phyloP scores from a whole-genome alignment of 2,113 vertebrate species.

The Leptocoma aspasia region DNA sequence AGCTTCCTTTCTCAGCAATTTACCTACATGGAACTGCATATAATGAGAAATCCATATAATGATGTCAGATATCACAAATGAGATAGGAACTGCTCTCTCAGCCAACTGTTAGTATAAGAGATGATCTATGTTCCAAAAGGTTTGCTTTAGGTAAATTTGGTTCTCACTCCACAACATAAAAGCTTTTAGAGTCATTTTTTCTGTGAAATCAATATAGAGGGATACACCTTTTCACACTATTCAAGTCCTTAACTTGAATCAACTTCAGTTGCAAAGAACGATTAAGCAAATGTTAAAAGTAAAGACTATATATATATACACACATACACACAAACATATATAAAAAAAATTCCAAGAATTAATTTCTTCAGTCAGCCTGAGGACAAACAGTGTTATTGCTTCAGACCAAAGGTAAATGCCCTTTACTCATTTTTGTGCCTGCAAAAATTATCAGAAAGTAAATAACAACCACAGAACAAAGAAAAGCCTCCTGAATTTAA shows the following conservation, averaged over 20 bases:
- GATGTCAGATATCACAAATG: background rate
- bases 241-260: background rate
- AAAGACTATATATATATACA: background rate
- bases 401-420: background rate
- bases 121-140: background rate
- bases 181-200: background rate
- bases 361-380: background rate
- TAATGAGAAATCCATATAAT: background rate
- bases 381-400: background rate
- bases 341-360: background rate
- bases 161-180: background rate
- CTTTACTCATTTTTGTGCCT: background rate
- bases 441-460: background rate
- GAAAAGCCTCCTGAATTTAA: background rate
- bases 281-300: background rate
- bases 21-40: background rate
- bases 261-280: background rate
- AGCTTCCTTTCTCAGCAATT: background rate
- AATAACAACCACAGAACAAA: background rate
- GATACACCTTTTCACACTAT: background rate
- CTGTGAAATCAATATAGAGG: background rate
- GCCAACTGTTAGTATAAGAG: background rate
- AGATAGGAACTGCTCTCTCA: background rate
- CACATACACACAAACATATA: background rate
- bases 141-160: background rate